Conservation (phyloP, 2,888 invertebrate genomes). For the Dugesia japonica region DNA sequence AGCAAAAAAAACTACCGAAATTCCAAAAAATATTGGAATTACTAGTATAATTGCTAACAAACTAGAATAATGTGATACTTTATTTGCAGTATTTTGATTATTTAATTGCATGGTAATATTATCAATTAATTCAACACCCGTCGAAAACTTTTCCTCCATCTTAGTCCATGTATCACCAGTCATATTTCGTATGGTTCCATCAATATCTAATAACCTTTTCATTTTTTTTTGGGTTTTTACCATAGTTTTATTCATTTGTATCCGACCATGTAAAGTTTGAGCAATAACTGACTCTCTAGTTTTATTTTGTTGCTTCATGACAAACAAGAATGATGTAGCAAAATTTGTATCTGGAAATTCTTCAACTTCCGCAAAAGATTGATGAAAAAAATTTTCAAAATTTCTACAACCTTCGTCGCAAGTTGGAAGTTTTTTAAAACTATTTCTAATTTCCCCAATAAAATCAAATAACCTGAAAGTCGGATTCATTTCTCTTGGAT, state of each 20-base stretch:
- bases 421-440: background rate
- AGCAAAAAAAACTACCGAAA: background rate
- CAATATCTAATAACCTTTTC: constrained; percentile 22
- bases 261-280: constrained; percentile 12
- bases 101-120: background rate
- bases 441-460: background rate
- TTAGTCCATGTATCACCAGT: constrained; percentile 29
- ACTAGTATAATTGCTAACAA: background rate
- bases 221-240: constrained; percentile 16
- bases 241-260: constrained; percentile 21
- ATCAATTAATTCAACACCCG: constrained; percentile 10
- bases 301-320: constrained; percentile 24
- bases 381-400: background rate
- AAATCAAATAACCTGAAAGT: background rate
- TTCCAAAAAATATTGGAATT: constrained; percentile 23
- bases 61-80: background rate
- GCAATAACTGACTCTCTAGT: background rate
- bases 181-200: constrained; percentile 28
- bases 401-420: background rate
- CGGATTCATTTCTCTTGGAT: background rate
- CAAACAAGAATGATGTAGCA: constrained; percentile 20
- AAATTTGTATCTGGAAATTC: constrained; percentile 7
- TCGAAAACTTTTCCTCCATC: background rate
- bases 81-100: background rate
- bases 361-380: background rate